Conservation (phyloP, 2,888 invertebrate species). For the Drosophila peninsularis region DNA sequence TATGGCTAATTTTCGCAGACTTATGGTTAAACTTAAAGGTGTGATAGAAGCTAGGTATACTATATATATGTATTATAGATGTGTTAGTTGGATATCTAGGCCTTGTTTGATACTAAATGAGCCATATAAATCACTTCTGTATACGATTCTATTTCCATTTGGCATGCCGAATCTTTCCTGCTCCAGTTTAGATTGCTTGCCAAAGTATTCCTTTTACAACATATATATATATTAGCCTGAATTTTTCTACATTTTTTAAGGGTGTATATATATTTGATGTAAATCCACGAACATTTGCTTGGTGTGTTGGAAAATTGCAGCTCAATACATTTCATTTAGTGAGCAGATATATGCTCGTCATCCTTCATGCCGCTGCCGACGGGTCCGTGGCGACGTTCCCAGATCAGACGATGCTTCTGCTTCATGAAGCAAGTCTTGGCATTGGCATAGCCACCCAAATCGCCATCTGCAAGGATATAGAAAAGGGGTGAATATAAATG, state of each 20-base stretch:
- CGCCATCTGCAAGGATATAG: slow-evolving; percentile 91
- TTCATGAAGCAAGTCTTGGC: slow-evolving; percentile 95
- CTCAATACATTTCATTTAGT: slow-evolving; percentile 40
- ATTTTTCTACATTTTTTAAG: slow-evolving; percentile 24
- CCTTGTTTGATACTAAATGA: no score
- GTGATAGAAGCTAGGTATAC: background rate
- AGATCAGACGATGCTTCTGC: slow-evolving; percentile 98
- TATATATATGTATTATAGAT: background rate
- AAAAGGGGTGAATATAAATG: background rate
- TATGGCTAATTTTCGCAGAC: background rate
- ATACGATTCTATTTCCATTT: background rate
- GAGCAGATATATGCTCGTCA: slow-evolving; percentile 47
- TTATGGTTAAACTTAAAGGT: background rate
- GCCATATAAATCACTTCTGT: background rate
- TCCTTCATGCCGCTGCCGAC: slow-evolving; percentile 88
- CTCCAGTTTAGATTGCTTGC: background rate
- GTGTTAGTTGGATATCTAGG: background rate
- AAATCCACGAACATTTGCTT: slow-evolving; percentile 47
- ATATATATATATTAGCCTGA: slow-evolving; percentile 1
- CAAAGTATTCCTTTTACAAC: background rate
- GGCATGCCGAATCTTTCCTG: background rate
- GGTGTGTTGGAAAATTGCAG: slow-evolving; percentile 4
- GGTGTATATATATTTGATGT: slow-evolving; percentile 40
- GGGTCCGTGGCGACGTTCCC: slow-evolving; percentile 96
- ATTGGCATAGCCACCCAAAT: slow-evolving; percentile 91